Base-by-base conservation (phyloP, 2,797 vertebrate species). In the Spheniscus humboldti region DNA sequence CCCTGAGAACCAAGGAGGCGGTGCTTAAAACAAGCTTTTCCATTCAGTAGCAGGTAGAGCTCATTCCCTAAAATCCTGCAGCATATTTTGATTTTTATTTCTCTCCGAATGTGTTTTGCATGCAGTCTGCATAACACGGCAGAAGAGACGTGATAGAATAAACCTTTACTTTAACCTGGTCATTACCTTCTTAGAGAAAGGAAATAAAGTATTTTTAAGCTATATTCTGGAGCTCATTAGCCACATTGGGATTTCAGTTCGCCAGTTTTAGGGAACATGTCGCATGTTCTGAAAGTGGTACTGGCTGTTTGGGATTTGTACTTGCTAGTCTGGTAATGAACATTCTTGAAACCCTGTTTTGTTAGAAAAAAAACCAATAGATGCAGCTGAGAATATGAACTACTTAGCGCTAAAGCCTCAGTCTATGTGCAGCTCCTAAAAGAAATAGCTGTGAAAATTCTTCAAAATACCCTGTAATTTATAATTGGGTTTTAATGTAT, bases 401-500 rank as follows among this genome's bases (percentile, higher is more conserved):
- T 52, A 83, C 22, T 39, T 9, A 41, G 71, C 73, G 47, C 71
- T 73, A 92, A 95, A 89, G 88, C 45, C 23, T 73, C 45, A 48
- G 78, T 84, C 60, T 75, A n/a, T 3, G 37, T 45, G 92, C n/a
- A 85, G 74, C 74, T 95, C 56, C 76, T 87, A n/a, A 69, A 93
- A 76, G 79, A 90, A 93, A 96, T 3, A 91, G 55, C 72, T 96
- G 94, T 94, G 87, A 82, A 96, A 96, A 96, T 59, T 90, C 91
- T 94, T 84, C 17, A 15, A 97, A 93, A 97, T 77, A 93, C 45
- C 33, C 55, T 81, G 11, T 87, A 94, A 97, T 57, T 96, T 83
- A 94, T 96, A 97, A 97, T 92, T 96, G 89, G 79, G 81, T 95
- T 97, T 96, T 96, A 97, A 96, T 62, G 59, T 72, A 95, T 95